These are phyloP conservation scores for Cossypha polioptera DNA, from an alignment of 2,797 vertebrate species.

Conservation along the genomic window DNA sequence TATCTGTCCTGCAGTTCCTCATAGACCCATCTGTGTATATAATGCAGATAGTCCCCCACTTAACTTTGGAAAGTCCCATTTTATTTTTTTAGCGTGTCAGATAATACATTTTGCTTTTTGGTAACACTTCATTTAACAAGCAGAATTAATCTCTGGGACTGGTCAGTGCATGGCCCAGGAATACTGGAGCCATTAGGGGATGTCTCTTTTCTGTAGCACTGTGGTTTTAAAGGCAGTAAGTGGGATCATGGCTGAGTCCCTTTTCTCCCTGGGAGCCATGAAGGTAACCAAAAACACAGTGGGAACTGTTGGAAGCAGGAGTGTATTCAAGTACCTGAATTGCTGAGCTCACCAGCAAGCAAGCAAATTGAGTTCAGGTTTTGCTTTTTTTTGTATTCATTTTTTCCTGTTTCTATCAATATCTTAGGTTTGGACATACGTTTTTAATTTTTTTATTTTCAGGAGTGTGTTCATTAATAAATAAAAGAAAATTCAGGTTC, in stretches of 20 bases:
- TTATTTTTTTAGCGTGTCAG: not conserved
- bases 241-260: not conserved
- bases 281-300: not conserved
- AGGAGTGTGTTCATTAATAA: not conserved
- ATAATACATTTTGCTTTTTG: not conserved
- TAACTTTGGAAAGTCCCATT: not conserved
- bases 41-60: not conserved
- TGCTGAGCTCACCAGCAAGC: not conserved
- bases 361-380: not conserved
- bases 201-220: not conserved
- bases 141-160: not conserved
- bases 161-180: fast-evolving
- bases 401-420: not conserved
- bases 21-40: not conserved
- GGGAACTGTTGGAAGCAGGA: not conserved
- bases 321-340: not conserved
- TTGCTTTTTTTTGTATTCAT: not conserved
- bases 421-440: not conserved
- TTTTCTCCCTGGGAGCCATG: not conserved
- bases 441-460: not conserved
- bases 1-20: not conserved
- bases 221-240: not conserved
- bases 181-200: fast-evolving
- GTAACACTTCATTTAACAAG: not conserved
- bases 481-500: not conserved